These are phyloP conservation scores for Sciurus carolinensis DNA, from an alignment of 2,797 vertebrate genomes.

Conservation along the genomic window DNA sequence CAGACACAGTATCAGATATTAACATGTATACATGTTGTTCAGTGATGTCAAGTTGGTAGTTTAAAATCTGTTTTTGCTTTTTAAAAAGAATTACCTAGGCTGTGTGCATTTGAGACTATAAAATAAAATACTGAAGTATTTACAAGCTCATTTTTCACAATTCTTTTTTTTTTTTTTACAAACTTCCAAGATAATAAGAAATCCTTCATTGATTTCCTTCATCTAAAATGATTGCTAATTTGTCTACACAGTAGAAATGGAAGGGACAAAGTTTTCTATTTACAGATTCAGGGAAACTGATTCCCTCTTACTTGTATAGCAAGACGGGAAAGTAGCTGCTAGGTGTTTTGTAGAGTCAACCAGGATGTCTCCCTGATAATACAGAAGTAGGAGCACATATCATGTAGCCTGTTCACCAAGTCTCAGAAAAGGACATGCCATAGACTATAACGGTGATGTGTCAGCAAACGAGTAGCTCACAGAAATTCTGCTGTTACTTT, in stretches of 20 bases:
- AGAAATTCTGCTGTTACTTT: not conserved
- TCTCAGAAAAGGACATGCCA: not conserved
- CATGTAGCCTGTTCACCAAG: not conserved
- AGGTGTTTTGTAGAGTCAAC: not conserved
- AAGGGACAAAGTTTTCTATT: conserved; percentile 86
- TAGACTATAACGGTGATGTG: not conserved
- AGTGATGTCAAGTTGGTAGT: no score
- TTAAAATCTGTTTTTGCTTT: conserved; percentile 68
- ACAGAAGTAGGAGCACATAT: not conserved
- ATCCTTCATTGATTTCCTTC: conserved; percentile 88
- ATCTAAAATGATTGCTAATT: conserved; percentile 87
- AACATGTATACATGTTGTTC: conserved; percentile 52
- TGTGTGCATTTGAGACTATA: conserved; percentile 83
- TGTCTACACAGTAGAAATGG: conserved; percentile 89
- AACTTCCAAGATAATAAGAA: conserved; percentile 84
- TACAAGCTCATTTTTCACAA: conserved; percentile 86
- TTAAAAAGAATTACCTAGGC: conserved; percentile 70
- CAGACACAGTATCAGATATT: conserved; percentile 73
- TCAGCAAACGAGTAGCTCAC: not conserved
- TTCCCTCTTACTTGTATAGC: not conserved
- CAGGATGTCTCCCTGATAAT: conserved; percentile 14
- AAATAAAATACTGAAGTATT: conserved; percentile 83
- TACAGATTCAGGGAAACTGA: conserved; percentile 58
- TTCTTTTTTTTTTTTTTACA: conserved; percentile 74
- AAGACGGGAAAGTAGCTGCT: not conserved